phyloP scores from a whole-genome alignment of 2,888 invertebrate genomes.

The Dilophus febrilis region DNA sequence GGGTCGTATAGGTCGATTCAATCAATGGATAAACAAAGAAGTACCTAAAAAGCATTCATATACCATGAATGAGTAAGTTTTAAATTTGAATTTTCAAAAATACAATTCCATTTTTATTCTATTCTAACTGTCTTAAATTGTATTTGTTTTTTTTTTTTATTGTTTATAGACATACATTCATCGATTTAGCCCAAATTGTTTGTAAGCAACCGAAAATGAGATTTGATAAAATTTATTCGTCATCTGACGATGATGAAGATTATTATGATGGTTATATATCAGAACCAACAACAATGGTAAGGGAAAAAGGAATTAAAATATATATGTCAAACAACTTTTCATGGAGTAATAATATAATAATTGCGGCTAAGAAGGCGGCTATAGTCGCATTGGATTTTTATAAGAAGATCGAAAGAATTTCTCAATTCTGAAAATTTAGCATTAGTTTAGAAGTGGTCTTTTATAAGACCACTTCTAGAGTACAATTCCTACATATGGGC shows the following conservation, averaged over 20 bases:
- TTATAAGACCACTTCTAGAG: too few species aligned
- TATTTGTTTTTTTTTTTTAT: constrained; percentile 5
- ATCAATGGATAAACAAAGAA: constrained; percentile 30
- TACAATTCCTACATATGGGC: too few species aligned
- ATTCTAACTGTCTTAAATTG: not conserved
- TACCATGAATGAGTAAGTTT: constrained; percentile 21
- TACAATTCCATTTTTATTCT: not conserved
- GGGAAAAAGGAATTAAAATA: not conserved
- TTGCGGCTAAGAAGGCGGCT: too few species aligned
- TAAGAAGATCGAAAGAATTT: too few species aligned
- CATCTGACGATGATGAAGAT: constrained; percentile 21
- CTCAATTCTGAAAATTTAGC: too few species aligned
- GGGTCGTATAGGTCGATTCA: constrained; percentile 48
- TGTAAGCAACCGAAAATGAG: constrained; percentile 54
- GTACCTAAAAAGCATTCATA: constrained; percentile 23
- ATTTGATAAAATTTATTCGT: constrained; percentile 27
- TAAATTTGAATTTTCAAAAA: not conserved
- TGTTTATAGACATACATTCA: constrained; percentile 60
- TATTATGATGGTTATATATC: constrained; percentile 62
- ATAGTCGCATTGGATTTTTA: too few species aligned
- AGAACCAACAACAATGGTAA: constrained; percentile 44
- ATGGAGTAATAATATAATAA: too few species aligned
- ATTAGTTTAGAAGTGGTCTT: too few species aligned
- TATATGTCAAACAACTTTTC: not conserved
- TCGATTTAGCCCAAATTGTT: constrained; percentile 84